Conservation (phyloP, 2,113 vertebrate species). For the Lanius collurio region DNA sequence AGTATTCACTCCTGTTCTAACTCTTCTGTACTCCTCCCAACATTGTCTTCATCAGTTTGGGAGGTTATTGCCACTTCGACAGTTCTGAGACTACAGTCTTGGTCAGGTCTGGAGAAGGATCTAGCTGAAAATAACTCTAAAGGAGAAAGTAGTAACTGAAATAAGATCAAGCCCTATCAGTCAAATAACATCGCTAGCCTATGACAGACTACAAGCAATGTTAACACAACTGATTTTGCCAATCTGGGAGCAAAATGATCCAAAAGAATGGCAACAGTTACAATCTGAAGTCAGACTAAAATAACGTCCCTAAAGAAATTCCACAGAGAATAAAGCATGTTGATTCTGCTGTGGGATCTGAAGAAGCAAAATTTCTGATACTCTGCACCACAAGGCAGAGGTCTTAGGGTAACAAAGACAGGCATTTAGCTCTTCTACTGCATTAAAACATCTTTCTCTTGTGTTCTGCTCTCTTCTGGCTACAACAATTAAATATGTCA, state of each 20-base stretch:
- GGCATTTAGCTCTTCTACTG: background rate
- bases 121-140: background rate
- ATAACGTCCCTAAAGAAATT: background rate
- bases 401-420: background rate
- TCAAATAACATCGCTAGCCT: background rate
- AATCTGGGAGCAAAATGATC: background rate
- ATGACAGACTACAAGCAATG: background rate
- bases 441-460: background rate
- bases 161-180: background rate
- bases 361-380: background rate
- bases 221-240: background rate
- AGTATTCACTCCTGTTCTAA: background rate
- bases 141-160: background rate
- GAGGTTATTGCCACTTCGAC: background rate
- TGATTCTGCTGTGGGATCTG: background rate
- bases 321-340: background rate
- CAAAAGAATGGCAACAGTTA: background rate
- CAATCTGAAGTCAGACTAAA: background rate
- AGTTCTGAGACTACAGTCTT: background rate
- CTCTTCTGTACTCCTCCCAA: background rate
- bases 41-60: background rate
- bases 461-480: background rate
- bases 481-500: background rate
- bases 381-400: background rate
- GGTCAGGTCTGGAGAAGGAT: background rate